phyloP scores from a whole-genome alignment of 2,113 vertebrate species.

The Catharus minimus region DNA sequence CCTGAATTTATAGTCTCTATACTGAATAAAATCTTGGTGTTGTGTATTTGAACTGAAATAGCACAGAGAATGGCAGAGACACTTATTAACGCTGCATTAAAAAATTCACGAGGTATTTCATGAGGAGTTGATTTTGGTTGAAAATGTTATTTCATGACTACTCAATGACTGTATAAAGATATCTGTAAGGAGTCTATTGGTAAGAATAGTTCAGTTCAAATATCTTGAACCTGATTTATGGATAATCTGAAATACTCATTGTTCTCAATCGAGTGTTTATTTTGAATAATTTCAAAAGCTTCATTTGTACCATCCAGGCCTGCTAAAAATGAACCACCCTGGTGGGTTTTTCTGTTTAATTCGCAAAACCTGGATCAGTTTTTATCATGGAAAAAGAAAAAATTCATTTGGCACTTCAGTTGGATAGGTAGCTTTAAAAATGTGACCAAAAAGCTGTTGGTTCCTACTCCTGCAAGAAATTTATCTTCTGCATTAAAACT shows the following conservation, averaged over 20 bases:
- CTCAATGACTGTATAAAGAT: background rate
- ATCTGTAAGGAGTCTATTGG: background rate
- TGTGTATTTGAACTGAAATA: background rate
- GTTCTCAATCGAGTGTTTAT: background rate
- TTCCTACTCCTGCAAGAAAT: background rate
- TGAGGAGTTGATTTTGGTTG: background rate
- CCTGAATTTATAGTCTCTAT: background rate
- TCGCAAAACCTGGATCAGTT: background rate
- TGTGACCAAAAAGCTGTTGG: background rate
- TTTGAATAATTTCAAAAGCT: background rate
- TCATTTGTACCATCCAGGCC: background rate
- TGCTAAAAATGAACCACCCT: background rate
- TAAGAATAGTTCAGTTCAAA: background rate
- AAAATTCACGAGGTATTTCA: background rate
- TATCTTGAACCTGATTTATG: background rate
- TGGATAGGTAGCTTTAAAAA: background rate
- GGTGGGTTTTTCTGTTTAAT: background rate
- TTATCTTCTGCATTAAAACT: background rate
- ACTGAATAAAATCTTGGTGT: background rate
- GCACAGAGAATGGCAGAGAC: background rate
- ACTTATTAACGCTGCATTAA: background rate
- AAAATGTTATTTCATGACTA: background rate
- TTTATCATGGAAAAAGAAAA: too few species aligned
- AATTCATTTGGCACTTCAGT: rapidly evolving
- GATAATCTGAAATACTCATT: background rate